A percentile compares a stretch with the other conserved stretches of the same genome.
These are phyloP conservation scores for Drepana falcataria DNA, from an alignment of 2,888 invertebrate genomes.

Conservation along the genomic window DNA sequence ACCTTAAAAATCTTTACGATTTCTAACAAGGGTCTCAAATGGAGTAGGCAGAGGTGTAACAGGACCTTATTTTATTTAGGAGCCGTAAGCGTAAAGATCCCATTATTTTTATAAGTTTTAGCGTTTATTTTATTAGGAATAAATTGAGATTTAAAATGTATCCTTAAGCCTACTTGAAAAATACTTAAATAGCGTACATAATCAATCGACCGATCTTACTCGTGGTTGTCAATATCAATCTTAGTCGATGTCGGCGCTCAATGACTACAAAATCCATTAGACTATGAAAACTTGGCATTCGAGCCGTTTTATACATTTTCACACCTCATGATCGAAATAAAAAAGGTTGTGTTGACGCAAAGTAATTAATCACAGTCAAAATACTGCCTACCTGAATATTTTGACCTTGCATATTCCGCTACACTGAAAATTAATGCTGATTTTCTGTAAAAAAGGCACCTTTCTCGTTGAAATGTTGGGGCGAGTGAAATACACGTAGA, in stretches of 20 bases:
- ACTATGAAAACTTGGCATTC: background rate
- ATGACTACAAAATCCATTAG: background rate
- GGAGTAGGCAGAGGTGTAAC: too few species aligned
- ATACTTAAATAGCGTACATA: background rate
- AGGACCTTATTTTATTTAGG: too few species aligned
- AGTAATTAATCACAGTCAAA: conserved; percentile 7
- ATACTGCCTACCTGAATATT: conserved; percentile 3
- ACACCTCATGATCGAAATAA: background rate
- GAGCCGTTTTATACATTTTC: background rate
- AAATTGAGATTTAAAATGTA: too few species aligned
- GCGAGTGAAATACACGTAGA: background rate
- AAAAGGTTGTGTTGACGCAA: background rate
- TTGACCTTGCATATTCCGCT: conserved; percentile 2
- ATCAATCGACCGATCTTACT: background rate
- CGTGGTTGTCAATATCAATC: background rate
- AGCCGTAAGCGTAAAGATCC: too few species aligned
- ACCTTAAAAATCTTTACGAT: too few species aligned
- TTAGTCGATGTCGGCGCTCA: background rate
- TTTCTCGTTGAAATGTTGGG: background rate
- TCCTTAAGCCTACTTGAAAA: too few species aligned
- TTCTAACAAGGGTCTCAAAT: too few species aligned
- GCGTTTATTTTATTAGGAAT: too few species aligned
- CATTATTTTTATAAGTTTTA: too few species aligned
- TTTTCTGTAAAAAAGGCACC: too few species aligned
- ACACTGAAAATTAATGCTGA: too few species aligned